Percentiles rank a stretch among this genome's conserved stretches.
Conservation (phyloP, 2,113 vertebrate genomes). For the Ictalurus punctatus region DNA sequence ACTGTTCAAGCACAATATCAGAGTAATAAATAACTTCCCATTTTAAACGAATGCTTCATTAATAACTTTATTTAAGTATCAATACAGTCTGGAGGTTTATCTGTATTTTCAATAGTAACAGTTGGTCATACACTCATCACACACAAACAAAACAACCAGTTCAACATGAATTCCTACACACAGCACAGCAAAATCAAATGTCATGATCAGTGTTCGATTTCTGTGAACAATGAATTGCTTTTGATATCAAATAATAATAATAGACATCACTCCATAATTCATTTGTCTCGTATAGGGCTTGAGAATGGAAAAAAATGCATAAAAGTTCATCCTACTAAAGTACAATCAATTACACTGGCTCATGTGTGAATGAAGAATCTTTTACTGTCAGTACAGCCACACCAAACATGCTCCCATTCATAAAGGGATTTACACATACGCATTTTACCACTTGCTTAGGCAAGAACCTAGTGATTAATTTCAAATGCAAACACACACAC, state of each 20-base stretch:
- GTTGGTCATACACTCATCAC: conserved; percentile 35
- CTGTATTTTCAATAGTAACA: conserved; percentile 33
- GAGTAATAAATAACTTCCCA: not conserved
- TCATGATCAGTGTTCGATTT: not conserved
- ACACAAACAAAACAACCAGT: conserved; percentile 39
- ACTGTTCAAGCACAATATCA: not conserved
- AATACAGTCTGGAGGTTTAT: conserved; percentile 42
- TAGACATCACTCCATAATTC: not conserved
- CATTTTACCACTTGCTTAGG: not conserved
- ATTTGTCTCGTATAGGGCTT: not conserved
- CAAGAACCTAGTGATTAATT: conserved; percentile 1
- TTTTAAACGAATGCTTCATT: not conserved
- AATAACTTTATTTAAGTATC: conserved; percentile 20
- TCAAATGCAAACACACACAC: not conserved
- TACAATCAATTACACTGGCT: not conserved
- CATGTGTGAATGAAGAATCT: not conserved
- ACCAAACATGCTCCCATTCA: conserved; percentile 25
- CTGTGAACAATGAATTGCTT: not conserved
- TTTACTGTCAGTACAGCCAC: not conserved
- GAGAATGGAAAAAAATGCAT: not conserved
- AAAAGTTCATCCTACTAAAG: not conserved
- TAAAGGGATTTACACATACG: conserved; percentile 3
- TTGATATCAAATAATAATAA: not conserved
- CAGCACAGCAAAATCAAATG: conserved; percentile 18
- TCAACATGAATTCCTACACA: conserved; percentile 32